These are phyloP conservation scores for Lochmaea capreae DNA, from an alignment of 2,888 invertebrate species.

Conservation along the genomic window DNA sequence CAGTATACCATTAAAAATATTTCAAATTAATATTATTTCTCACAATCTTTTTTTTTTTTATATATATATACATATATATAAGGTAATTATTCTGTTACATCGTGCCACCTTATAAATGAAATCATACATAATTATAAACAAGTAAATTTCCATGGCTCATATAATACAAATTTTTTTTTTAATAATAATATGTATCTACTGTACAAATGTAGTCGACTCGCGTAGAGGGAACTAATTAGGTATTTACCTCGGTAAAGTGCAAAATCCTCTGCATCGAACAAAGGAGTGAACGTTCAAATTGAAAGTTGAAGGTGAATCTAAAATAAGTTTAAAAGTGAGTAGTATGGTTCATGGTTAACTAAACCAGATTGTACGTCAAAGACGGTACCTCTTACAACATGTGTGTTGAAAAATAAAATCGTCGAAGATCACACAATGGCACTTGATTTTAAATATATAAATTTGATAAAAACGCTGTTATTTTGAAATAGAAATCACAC, in stretches of 20 bases:
- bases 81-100: neutral
- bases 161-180: neutral
- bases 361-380: conserved; percentile 6
- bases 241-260: conserved; percentile 17
- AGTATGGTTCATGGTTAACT: conserved; percentile 8
- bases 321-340: conserved; percentile 17
- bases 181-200: neutral
- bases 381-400: conserved; percentile 3
- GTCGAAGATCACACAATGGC: neutral
- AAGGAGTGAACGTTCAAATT: conserved; percentile 20
- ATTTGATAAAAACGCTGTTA: too few relatives aligned
- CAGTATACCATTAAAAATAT: too few relatives aligned
- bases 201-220: neutral
- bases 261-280: conserved; percentile 17
- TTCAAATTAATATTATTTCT: too few relatives aligned
- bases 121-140: neutral
- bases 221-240: conserved; percentile 14
- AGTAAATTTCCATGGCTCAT: neutral
- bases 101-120: neutral
- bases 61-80: too few relatives aligned
- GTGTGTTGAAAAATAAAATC: neutral
- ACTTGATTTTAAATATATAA: neutral
- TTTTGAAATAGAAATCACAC: too few relatives aligned
- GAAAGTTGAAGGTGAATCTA: conserved; percentile 21
- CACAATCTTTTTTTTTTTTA: too few relatives aligned